A percentile compares a stretch with the other conserved stretches of the same genome.
Conservation (phyloP, 2,888 invertebrate species). For the Crocallis elinguaria region DNA sequence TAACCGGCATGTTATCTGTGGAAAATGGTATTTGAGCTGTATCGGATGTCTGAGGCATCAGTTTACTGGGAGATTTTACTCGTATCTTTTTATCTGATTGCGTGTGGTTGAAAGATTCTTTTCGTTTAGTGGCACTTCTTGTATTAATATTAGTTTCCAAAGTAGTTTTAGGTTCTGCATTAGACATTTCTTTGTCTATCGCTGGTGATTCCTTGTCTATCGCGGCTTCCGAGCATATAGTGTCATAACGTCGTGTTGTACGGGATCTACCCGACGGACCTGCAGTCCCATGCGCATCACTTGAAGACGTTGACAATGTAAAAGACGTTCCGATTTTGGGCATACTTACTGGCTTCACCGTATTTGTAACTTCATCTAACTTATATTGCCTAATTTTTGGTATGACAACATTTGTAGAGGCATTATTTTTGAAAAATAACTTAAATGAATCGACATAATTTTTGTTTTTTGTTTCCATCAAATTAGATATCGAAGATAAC, state of each 20-base stretch:
- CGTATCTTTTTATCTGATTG: conserved; percentile 6
- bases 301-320: conserved; percentile 1
- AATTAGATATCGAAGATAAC: conserved; percentile 1
- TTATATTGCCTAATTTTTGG: background rate
- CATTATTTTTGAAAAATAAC: conserved; percentile 1
- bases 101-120: background rate
- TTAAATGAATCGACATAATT: conserved; percentile 11
- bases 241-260: background rate
- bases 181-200: too few relatives aligned
- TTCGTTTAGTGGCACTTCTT: background rate
- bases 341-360: background rate
- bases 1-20: background rate
- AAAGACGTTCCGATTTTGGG: conserved; percentile 8
- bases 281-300: background rate
- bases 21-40: background rate
- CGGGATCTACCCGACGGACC: conserved; percentile 1
- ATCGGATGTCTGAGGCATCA: background rate
- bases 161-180: background rate
- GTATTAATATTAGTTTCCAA: background rate
- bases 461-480: conserved; percentile 21
- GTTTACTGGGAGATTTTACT: conserved; percentile 4
- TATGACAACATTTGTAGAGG: background rate
- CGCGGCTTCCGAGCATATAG: too few relatives aligned
- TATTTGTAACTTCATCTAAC: background rate
- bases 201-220: too few relatives aligned